Evolutionary conservation across 2,797 vertebrate species (phyloP).

Genomic region (Manis javanica): DNA sequence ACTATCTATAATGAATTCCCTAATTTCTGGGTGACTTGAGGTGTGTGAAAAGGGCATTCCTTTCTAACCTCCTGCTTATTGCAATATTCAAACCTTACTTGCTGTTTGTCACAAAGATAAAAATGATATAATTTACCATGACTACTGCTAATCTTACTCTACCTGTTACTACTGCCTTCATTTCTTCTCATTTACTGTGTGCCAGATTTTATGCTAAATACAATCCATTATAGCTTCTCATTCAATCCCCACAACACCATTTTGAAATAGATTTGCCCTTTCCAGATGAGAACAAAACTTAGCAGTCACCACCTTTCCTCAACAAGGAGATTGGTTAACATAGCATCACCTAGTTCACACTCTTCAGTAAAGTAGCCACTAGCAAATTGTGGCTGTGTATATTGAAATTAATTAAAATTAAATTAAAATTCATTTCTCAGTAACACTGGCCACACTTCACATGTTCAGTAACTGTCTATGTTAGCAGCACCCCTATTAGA

Average conservation of each 20-base stretch:
- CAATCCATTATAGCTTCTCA: not conserved
- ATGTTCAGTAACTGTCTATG: not conserved
- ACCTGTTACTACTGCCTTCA: not conserved
- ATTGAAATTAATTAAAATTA: constrained; percentile 41
- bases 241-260: not conserved
- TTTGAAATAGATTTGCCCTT: constrained; percentile 31
- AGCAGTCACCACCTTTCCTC: too few species aligned
- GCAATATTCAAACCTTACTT: not conserved
- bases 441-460: not conserved
- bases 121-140: not conserved
- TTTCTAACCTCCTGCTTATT: not conserved
- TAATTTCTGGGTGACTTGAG: constrained; percentile 26
- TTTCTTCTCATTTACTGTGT: not conserved
- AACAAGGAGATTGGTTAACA: not conserved
- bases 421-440: not conserved
- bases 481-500: not conserved
- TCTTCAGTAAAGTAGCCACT: not conserved
- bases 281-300: constrained; percentile 13
- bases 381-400: not conserved
- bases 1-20: constrained; percentile 16
- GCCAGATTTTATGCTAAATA: not conserved
- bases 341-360: not conserved
- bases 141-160: not conserved
- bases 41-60: not conserved
- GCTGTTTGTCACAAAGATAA: not conserved